phyloP scores from a whole-genome alignment of 2,113 vertebrate genomes.

The Xiphophorus couchianus region DNA sequence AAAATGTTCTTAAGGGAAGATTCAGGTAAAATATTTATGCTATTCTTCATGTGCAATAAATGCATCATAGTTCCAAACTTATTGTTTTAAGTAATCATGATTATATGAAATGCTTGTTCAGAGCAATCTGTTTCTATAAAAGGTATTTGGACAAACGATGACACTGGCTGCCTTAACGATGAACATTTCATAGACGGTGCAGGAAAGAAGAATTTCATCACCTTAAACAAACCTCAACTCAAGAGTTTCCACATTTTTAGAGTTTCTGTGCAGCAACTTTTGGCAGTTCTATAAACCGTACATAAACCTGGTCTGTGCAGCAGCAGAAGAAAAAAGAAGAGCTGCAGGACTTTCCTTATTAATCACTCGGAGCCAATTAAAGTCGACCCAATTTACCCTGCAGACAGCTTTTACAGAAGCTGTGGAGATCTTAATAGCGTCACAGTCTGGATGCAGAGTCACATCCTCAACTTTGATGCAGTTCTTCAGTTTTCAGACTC shows the following conservation, averaged over 20 bases:
- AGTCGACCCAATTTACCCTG: background rate
- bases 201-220: background rate
- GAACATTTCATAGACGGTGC: background rate
- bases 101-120: background rate
- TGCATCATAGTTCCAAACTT: too few relatives aligned
- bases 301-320: background rate
- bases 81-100: too few relatives aligned
- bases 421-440: conserved; percentile 53
- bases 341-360: conserved; percentile 22
- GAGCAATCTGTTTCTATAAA: background rate
- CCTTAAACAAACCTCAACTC: background rate
- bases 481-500: background rate
- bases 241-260: background rate
- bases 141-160: background rate
- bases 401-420: conserved; percentile 45
- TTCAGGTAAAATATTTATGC: too few relatives aligned
- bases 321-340: background rate
- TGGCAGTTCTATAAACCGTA: background rate
- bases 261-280: background rate
- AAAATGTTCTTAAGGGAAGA: too few relatives aligned
- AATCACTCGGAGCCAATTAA: conserved; percentile 63
- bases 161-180: too few relatives aligned
- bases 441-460: conserved; percentile 24
- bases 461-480: conserved; percentile 42
- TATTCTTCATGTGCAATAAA: too few relatives aligned